Evolutionary conservation across 2,113 vertebrate genomes (phyloP).

Genomic region (Echinops telfairi): DNA sequence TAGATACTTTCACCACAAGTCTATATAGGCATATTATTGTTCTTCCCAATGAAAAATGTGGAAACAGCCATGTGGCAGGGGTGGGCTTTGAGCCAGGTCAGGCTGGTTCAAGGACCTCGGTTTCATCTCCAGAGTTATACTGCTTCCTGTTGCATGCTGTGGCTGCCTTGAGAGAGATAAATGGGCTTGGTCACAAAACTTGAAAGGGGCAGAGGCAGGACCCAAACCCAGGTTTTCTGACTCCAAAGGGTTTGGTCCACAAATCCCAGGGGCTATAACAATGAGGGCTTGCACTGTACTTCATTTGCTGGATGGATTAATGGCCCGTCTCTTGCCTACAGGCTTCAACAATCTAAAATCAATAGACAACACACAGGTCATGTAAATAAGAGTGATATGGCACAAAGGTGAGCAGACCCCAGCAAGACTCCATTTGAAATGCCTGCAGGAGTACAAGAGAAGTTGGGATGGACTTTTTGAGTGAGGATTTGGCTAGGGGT

Average conservation of each 20-base stretch:
- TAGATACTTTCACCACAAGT: slow-evolving; percentile 14
- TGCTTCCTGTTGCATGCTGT: slow-evolving; percentile 20
- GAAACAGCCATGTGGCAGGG: not conserved
- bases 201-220: slow-evolving; percentile 60
- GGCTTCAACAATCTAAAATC: slow-evolving; percentile 67
- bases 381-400: slow-evolving; percentile 41
- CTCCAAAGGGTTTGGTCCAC: slow-evolving; percentile 69
- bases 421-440: slow-evolving; percentile 58
- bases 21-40: not conserved
- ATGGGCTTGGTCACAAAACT: slow-evolving; percentile 60
- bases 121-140: slow-evolving; percentile 22
- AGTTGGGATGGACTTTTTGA: not conserved
- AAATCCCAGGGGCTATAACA: slow-evolving; percentile 72
- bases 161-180: slow-evolving; percentile 65
- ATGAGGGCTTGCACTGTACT: slow-evolving; percentile 64
- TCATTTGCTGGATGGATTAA: slow-evolving; percentile 67
- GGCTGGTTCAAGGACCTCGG: not conserved
- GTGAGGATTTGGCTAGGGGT: not conserved
- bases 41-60: not conserved
- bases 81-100: slow-evolving; percentile 33
- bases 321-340: slow-evolving; percentile 56
- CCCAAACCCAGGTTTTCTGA: slow-evolving; percentile 73
- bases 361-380: slow-evolving; percentile 60
- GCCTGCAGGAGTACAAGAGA: slow-evolving; percentile 31
- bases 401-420: slow-evolving; percentile 59